Evolutionary conservation across 2,888 invertebrate genomes (phyloP), one percentile per base, ranked within the genome.

Genomic region (Lasiommata megera): DNA sequence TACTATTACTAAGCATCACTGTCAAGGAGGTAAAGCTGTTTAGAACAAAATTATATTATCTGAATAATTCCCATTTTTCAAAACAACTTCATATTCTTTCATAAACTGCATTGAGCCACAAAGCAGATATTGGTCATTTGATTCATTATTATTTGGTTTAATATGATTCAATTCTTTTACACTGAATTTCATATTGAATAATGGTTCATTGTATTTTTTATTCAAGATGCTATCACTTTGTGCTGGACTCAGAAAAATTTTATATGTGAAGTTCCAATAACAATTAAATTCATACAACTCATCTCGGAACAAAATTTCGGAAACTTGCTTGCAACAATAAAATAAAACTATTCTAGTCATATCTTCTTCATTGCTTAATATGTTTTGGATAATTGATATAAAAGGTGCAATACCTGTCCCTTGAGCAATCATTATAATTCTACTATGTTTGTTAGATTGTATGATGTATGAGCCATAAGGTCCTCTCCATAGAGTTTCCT

Each of bases 401-500:
- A 95, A 91, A 23, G 96, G 94, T 14, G 95, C 93, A 62, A 96
- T 92, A 0, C 96, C 96, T 18, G 96, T 95, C 0, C 96, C 96
- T 73, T 95, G 95, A 44, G 94, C 84, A 63, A 91, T 68, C 85
- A 91, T 86, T 18, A 88, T 68, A 37, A 91, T 75, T 71, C 79
- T 77, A 60, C 82, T 79, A 71, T 79, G 88, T 41, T 70, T 73
- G 69, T 92, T 92, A 12, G 76, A 80, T 58, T 72, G 69, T 31
- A 93, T 77, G 34, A 76, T 64, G 76, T 92, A 94, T 48, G 87
- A 80, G 7, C 95, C 95, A 82, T 94, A 94, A 0, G 96, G 95
- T 0, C 96, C 96, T 69, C 96, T 86, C 92, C 95, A 94, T 55
- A 92, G 81, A 8, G 94, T 92, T 43, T 80, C 62, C 54, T 92